Evolutionary conservation across 2,888 invertebrate species (phyloP).

Genomic region (Drosophila longiperda): DNA sequence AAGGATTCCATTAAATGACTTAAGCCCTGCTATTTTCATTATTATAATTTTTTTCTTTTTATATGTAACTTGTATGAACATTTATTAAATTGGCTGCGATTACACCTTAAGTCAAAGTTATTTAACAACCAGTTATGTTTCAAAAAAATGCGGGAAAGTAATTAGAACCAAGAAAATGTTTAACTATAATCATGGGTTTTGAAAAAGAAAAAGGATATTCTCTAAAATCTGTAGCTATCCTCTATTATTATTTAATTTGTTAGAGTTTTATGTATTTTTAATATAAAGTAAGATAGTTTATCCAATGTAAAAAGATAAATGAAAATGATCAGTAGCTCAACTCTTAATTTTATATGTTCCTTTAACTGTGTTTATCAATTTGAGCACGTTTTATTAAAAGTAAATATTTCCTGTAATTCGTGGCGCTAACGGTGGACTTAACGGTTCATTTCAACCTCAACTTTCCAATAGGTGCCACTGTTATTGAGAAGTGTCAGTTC

Average conservation of each 20-base stretch:
- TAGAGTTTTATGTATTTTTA: not conserved
- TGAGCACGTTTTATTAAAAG: not conserved
- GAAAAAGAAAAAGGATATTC: not conserved
- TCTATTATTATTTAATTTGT: not conserved
- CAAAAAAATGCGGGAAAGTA: not conserved
- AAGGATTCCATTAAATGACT: slow-evolving; percentile 19
- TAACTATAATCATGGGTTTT: not conserved
- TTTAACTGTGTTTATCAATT: not conserved
- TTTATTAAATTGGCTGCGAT: slow-evolving; percentile 11
- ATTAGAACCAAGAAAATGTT: not conserved
- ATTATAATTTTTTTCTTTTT: not conserved
- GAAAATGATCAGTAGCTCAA: not conserved
- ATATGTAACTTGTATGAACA: not conserved
- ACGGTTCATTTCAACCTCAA: slow-evolving; percentile 44
- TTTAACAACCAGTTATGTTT: not conserved
- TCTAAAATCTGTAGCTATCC: not conserved
- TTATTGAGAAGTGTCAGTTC: slow-evolving; percentile 33
- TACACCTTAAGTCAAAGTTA: not conserved
- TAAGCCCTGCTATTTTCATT: slow-evolving; percentile 12
- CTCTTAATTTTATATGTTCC: not conserved
- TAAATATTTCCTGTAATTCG: slow-evolving; percentile 17
- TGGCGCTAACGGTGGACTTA: slow-evolving; percentile 1
- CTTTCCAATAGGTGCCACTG: slow-evolving; percentile 40
- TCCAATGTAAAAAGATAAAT: not conserved
- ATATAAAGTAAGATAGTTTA: not conserved